Base-by-base conservation (phyloP, 2,888 invertebrate species). In the Conus canariensis region DNA sequence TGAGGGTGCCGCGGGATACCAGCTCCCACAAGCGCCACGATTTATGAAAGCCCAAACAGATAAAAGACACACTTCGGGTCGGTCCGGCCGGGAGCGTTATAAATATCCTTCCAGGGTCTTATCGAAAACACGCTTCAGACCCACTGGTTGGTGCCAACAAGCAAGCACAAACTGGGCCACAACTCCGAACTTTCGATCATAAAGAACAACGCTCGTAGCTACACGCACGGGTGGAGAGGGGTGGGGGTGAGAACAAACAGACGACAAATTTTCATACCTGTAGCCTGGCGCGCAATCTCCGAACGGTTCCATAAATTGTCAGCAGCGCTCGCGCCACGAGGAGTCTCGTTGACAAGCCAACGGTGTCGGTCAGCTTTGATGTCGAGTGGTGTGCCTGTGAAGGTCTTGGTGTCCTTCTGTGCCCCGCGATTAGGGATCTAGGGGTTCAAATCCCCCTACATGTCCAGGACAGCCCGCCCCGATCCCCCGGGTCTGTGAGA, bases 21-120 rank as follows among this genome's bases (percentile, higher is more conserved):
- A 82, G 7, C 12, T 7, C 64, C 77, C 88, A 59, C 88, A 19
- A 92, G 92, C 90, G 87, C 86, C 86, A 87, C 90, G 92, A 93
- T 92, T 92, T 93, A 93, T 92, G 92, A 92, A 92, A 92, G 70
- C 90, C 90, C 90, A 82, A 90, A 91, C 90, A 92, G 93, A 93
- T 92, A 93, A 92, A 91, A 92, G 92, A 90, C 64, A 16, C 91
- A 92, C 87, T 25, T 25, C 16, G 59, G n/a, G 60, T 19, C 87
- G 16, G 45, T 64, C 19, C 80, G 30, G 5, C 22, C 30, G 22
- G 70, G 82, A 64, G 64, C 10, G 70, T 22, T 70, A 19, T 70
- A 70, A 70, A 70, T 70, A 70, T 70, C 70, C 70, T n/a, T 19
- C 70, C 70, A 22, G 7, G 22, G 70, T 22, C 70, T 70, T 70